Conservation (phyloP, 2,797 vertebrate genomes). For the Prunella strophiata region DNA sequence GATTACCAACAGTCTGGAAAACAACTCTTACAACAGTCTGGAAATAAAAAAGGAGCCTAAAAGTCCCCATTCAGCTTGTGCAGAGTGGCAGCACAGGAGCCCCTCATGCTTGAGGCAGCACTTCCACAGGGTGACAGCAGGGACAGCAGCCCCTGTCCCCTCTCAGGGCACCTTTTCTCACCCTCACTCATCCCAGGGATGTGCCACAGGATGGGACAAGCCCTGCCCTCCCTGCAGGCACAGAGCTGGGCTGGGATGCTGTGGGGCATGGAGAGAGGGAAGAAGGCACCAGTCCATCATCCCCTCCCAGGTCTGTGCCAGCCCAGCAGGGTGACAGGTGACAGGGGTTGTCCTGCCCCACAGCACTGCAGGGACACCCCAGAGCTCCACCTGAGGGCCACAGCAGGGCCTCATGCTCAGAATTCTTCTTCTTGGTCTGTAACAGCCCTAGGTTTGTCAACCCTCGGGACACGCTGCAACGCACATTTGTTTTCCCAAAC, state of each 20-base stretch:
- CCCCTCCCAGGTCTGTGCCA: rapidly evolving
- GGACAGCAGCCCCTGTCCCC: not conserved
- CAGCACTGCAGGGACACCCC: not conserved
- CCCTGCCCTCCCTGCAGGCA: not conserved
- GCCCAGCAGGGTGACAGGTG: not conserved
- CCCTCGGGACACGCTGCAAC: not conserved
- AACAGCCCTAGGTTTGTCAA: conserved; percentile 4
- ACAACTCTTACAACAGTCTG: not conserved
- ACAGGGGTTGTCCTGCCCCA: not conserved
- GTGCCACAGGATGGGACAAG: not conserved
- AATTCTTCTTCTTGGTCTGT: not conserved
- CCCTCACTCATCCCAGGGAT: not conserved
- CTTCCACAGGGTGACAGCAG: not conserved
- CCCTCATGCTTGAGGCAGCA: rapidly evolving
- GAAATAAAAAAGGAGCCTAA: not conserved
- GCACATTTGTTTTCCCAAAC: conserved; percentile 67
- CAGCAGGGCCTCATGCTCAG: rapidly evolving
- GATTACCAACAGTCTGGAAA: not conserved
- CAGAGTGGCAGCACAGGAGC: not conserved
- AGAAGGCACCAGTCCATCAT: rapidly evolving
- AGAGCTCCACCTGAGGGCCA: not conserved
- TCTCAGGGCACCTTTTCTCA: not conserved
- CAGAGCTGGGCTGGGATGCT: not conserved
- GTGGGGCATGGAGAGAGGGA: rapidly evolving
- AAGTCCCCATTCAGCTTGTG: rapidly evolving